Evolutionary conservation across 2,888 invertebrate species (phyloP).

Genomic region (Chloroclystis v-ata): DNA sequence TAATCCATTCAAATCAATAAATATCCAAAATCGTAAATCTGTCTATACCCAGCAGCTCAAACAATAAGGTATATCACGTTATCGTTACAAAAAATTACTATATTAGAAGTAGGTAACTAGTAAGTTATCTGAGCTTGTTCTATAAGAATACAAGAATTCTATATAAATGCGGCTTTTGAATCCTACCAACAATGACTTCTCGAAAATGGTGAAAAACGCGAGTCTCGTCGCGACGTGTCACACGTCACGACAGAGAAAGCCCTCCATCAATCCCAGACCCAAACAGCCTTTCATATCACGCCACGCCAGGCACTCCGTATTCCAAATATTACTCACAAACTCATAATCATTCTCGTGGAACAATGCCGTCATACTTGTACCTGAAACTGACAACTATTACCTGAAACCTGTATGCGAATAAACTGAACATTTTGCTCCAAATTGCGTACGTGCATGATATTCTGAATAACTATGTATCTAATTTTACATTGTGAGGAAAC

Average conservation of each 20-base stretch:
- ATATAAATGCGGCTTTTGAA: slow-evolving; percentile 28
- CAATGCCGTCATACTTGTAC: slow-evolving; percentile 3
- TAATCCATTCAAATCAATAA: no score
- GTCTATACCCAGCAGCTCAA: no score
- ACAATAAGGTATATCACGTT: no score
- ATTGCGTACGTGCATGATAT: no score
- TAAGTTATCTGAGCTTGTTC: neutral
- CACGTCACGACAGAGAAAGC: slow-evolving; percentile 61
- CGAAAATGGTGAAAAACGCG: slow-evolving; percentile 52
- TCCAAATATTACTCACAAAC: slow-evolving; percentile 41
- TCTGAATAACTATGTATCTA: no score
- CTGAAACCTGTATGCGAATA: neutral
- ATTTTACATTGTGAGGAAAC: no score
- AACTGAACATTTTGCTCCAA: neutral
- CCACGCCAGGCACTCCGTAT: slow-evolving; percentile 50
- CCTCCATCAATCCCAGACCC: slow-evolving; percentile 62
- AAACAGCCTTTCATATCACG: slow-evolving; percentile 54
- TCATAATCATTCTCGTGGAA: slow-evolving; percentile 40
- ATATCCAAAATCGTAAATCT: no score
- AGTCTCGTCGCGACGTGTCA: slow-evolving; percentile 53
- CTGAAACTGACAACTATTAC: no score
- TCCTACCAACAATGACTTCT: slow-evolving; percentile 42
- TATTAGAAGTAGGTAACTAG: no score
- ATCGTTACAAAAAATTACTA: no score
- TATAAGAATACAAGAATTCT: neutral